phyloP scores from a whole-genome alignment of 1,140 invertebrate genomes.

The Drosophila novamexicana region DNA sequence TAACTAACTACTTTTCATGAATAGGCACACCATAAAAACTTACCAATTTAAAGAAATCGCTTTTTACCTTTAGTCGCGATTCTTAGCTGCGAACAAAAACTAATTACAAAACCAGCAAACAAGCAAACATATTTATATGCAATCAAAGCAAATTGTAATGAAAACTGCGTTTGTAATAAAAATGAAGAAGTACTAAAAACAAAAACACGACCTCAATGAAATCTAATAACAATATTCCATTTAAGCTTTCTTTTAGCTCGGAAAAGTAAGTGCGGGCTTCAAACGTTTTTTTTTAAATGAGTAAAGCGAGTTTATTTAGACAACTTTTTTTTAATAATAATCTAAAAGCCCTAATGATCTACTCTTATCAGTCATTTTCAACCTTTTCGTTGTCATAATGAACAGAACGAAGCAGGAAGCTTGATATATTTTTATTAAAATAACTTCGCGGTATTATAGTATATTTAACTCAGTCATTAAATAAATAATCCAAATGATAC shows the following conservation, averaged over 20 bases:
- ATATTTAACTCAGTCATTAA: too few species aligned
- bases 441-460: too few species aligned
- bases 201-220: slow-evolving; percentile 8
- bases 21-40: slow-evolving; percentile 15
- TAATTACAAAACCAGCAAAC: slow-evolving; percentile 31
- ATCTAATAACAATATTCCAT: neutral
- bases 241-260: neutral
- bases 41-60: slow-evolving; percentile 35
- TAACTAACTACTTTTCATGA: slow-evolving; percentile 21
- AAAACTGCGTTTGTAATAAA: slow-evolving; percentile 72
- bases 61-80: slow-evolving; percentile 53
- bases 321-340: too few species aligned
- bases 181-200: slow-evolving; percentile 64
- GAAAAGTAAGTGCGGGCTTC: too few species aligned
- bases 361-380: too few species aligned
- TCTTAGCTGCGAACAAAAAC: slow-evolving; percentile 25
- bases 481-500: too few species aligned
- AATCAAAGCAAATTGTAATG: slow-evolving; percentile 60
- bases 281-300: too few species aligned
- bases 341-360: too few species aligned
- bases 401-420: too few species aligned
- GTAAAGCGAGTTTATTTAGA: too few species aligned
- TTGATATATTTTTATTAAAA: too few species aligned
- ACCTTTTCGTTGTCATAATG: too few species aligned
- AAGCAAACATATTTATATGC: slow-evolving; percentile 60